Evolutionary conservation across 2,797 vertebrate species (phyloP).

Genomic region (Orestias chungarensis): DNA sequence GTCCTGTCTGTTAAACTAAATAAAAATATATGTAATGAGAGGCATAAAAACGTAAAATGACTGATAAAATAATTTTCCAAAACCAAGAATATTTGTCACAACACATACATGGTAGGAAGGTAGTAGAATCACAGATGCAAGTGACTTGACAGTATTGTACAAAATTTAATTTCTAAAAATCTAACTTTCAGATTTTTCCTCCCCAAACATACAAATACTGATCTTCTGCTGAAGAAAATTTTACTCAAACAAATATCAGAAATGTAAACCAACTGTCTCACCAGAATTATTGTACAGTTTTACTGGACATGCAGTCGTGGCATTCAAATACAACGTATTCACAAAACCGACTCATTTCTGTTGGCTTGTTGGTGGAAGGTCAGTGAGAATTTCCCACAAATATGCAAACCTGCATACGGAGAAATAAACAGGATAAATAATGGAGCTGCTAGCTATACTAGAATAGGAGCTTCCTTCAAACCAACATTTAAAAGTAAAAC

Average conservation of each 20-base stretch:
- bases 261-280: slow-evolving; percentile 46
- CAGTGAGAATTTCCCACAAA: background rate
- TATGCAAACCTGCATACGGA: slow-evolving; percentile 2
- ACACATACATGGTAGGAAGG: background rate
- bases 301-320: slow-evolving; percentile 58
- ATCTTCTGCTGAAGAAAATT: slow-evolving; percentile 22
- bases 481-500: slow-evolving; percentile 20
- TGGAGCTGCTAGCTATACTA: slow-evolving; percentile 14
- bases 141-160: slow-evolving; percentile 12
- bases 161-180: slow-evolving; percentile 57
- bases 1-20: background rate
- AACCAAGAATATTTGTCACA: background rate
- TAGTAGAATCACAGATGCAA: background rate
- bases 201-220: slow-evolving; percentile 20
- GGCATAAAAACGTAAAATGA: background rate
- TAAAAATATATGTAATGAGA: background rate
- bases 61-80: background rate
- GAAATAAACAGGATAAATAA: slow-evolving; percentile 44
- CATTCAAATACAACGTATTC: slow-evolving; percentile 36
- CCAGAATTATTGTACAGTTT: slow-evolving; percentile 28
- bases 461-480: slow-evolving; percentile 17
- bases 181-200: slow-evolving; percentile 23
- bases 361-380: slow-evolving; percentile 45
- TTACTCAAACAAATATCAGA: slow-evolving; percentile 35
- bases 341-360: slow-evolving; percentile 39